Evolutionary conservation across 1,140 invertebrate species (phyloP), one percentile per base, ranked within the genome.

Genomic region (Pectinophora gossypiella): DNA sequence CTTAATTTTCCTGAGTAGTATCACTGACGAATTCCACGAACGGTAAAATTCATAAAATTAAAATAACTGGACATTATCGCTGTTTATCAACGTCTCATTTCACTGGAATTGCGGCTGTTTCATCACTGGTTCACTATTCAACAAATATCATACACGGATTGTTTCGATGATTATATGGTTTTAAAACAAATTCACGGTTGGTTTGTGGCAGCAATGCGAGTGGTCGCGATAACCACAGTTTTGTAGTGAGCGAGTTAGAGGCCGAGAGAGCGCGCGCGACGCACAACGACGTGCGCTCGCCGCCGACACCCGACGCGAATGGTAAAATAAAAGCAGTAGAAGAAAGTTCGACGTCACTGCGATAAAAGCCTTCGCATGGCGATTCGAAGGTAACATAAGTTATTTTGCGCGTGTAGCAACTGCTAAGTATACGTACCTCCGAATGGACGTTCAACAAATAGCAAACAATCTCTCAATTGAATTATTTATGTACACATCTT

Each of bases 311-410:
- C 69, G 76, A 73, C 71, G 61, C 76, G 72, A 84, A 84, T 83
- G 78, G 64, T 72, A 72, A 76, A 67, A 77, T 74, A 71, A 70
- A 76, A 73, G 64, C 69, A 71, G 54, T 53, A 57, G 50, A 84
- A 85, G 82, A 85, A 85, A 85, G 80, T 85, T 74, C 68, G 68
- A 77, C 76, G 76, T 78, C 77, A 82, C 62, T 58, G 55, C 64
- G 60, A 66, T 69, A 81, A 70, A 76, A 78, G 67, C 72, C 77
- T 80, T 60, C 57, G 64, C 64, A 42, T 61, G 42, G 52, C 64
- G 61, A 75, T 75, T 78, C 60, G 59, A 72, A 68, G 67, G 63
- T 71, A 75, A 74, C 16, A 18, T 72, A 74, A 71, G 55, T 75
- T 60, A 68, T 68, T 68, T 67, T 67, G 51, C 48, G 62, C 76